A percentile compares a stretch with the other conserved stretches of the same genome.
phyloP scores from a whole-genome alignment of 2,888 invertebrate species.

The Altica lythri region DNA sequence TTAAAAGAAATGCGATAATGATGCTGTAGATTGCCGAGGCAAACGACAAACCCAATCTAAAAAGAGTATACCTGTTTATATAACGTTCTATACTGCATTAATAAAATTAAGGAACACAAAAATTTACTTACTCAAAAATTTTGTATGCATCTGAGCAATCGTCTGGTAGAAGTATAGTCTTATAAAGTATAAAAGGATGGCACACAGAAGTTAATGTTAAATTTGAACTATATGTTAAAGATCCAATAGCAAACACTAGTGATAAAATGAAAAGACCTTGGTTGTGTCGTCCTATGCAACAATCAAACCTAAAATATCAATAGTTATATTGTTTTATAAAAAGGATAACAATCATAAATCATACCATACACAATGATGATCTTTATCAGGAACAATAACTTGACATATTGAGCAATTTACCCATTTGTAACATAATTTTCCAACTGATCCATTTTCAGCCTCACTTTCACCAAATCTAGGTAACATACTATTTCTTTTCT shows the following conservation, averaged over 20 bases:
- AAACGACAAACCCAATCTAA: slow-evolving; percentile 49
- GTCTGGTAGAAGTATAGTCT: slow-evolving; percentile 75
- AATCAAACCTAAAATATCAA: slow-evolving; percentile 69
- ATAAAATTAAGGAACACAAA: no score
- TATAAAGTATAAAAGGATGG: slow-evolving; percentile 73
- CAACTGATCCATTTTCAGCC: slow-evolving; percentile 58
- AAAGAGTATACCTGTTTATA: slow-evolving; percentile 26
- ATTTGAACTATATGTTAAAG: slow-evolving; percentile 76
- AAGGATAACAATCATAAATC: not conserved
- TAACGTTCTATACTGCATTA: not conserved
- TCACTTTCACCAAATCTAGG: slow-evolving; percentile 50
- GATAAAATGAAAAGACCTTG: slow-evolving; percentile 75
- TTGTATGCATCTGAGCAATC: slow-evolving; percentile 85
- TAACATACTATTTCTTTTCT: slow-evolving; percentile 42
- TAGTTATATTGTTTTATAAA: not conserved
- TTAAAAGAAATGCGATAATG: slow-evolving; percentile 41
- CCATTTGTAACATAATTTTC: slow-evolving; percentile 65
- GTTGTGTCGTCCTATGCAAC: slow-evolving; percentile 82
- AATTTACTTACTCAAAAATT: slow-evolving; percentile 70
- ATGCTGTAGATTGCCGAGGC: slow-evolving; percentile 50
- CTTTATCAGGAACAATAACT: slow-evolving; percentile 76
- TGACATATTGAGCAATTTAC: slow-evolving; percentile 85
- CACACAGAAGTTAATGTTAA: slow-evolving; percentile 86
- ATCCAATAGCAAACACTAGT: slow-evolving; percentile 67
- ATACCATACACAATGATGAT: slow-evolving; percentile 82